phyloP scores from a whole-genome alignment of 2,113 vertebrate species.

The Baryphthengus martii region DNA sequence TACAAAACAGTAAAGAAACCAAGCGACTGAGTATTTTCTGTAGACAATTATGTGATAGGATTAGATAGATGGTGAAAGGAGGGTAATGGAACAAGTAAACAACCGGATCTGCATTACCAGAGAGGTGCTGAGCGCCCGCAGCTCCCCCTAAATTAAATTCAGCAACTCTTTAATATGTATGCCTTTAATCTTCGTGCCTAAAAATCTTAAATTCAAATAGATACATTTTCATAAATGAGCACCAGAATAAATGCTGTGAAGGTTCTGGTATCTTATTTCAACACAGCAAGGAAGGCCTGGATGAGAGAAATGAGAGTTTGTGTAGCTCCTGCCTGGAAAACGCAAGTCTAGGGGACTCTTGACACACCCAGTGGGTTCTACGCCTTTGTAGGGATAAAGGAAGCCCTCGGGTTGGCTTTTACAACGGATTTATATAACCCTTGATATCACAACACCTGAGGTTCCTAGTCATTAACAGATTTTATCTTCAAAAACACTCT shows the following conservation, averaged over 20 bases:
- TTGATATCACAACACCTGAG: not conserved
- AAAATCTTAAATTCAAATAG: constrained; percentile 6
- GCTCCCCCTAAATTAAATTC: not conserved
- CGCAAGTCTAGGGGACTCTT: fast-evolving
- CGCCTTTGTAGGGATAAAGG: not conserved
- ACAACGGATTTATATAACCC: not conserved
- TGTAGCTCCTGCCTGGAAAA: not conserved
- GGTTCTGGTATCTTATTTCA: not conserved
- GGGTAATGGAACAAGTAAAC: constrained; percentile 50
- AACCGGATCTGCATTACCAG: not conserved
- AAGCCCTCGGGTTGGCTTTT: not conserved
- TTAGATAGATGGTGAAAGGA: constrained; percentile 45
- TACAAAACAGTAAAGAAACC: constrained; percentile 50
- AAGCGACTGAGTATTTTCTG: constrained; percentile 1
- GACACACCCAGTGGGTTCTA: not conserved
- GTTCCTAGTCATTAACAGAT: not conserved
- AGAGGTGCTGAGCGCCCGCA: not conserved
- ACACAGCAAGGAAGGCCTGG: not conserved
- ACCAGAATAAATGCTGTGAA: not conserved
- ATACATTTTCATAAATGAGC: not conserved
- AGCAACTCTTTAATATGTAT: not conserved
- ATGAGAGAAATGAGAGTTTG: not conserved
- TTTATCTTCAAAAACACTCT: not conserved
- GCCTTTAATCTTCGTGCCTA: not conserved
- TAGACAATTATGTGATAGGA: constrained; percentile 35